Conservation (phyloP, 1,140 invertebrate genomes). For the Camponotus vicinus region DNA sequence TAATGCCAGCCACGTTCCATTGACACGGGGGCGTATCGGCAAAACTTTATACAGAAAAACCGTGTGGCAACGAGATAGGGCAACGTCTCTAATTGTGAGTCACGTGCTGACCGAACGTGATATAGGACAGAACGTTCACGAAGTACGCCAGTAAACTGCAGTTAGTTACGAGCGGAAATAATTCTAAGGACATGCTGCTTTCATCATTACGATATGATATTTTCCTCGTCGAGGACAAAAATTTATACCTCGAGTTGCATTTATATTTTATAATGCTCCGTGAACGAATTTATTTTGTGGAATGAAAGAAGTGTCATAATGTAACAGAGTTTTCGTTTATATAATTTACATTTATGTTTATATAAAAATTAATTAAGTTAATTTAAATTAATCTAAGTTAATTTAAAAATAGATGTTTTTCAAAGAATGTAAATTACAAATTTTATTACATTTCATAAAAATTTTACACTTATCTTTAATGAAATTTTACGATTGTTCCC, state of each 20-base stretch:
- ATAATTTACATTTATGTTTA: not conserved
- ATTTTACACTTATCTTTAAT: not conserved
- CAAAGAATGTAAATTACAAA: not conserved
- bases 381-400: not conserved
- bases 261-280: not conserved
- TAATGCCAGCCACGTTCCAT: slow-evolving; percentile 37
- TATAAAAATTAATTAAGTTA: not conserved
- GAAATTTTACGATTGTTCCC: not conserved
- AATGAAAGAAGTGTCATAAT: not conserved
- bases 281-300: not conserved
- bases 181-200: not conserved
- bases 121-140: not conserved
- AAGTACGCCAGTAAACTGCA: slow-evolving; percentile 15
- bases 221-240: not conserved
- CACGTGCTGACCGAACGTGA: slow-evolving; percentile 39
- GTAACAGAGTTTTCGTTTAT: not conserved
- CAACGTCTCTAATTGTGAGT: slow-evolving; percentile 42
- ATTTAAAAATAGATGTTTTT: slow-evolving; percentile 3
- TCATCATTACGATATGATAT: not conserved
- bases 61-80: not conserved
- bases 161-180: slow-evolving; percentile 15
- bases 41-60: slow-evolving; percentile 44
- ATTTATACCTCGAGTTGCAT: not conserved
- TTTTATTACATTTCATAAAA: not conserved
- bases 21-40: slow-evolving; percentile 23